Conservation (phyloP, 1,140 invertebrate species). For the Drosophila repletoides region DNA sequence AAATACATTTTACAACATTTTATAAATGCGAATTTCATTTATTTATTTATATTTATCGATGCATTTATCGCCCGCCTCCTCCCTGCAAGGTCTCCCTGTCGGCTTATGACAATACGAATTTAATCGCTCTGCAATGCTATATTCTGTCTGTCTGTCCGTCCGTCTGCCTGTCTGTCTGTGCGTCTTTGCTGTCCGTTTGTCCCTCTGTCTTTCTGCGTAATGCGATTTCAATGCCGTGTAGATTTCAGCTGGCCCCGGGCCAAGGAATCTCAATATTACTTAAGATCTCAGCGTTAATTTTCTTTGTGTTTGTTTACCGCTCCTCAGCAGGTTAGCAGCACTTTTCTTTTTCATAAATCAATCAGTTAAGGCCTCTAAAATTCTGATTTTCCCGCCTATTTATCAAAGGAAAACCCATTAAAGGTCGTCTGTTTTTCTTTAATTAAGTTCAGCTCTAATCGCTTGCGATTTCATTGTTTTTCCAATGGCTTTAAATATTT, state of each 20-base stretch:
- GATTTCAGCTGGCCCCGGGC: slow-evolving; percentile 43
- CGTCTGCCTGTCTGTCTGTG: too few relatives aligned
- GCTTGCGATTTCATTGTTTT: too few relatives aligned
- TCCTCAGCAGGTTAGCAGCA: slow-evolving; percentile 24
- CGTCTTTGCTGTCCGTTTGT: background rate
- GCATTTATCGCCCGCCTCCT: slow-evolving; percentile 6
- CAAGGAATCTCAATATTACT: slow-evolving; percentile 49
- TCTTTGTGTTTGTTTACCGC: slow-evolving; percentile 2
- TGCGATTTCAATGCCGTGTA: slow-evolving; percentile 65
- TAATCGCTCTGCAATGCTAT: slow-evolving; percentile 15
- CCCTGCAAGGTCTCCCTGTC: slow-evolving; percentile 36
- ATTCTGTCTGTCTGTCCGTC: background rate
- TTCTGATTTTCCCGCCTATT: background rate
- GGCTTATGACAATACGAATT: slow-evolving; percentile 51
- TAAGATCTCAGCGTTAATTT: slow-evolving; percentile 21
- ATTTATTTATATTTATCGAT: slow-evolving; percentile 51
- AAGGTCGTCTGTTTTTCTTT: too few relatives aligned
- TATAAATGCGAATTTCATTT: slow-evolving; percentile 61
- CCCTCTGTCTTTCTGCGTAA: slow-evolving; percentile 27
- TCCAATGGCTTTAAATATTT: too few relatives aligned
- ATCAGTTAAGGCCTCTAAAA: background rate
- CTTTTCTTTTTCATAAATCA: slow-evolving; percentile 31
- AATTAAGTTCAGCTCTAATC: too few relatives aligned
- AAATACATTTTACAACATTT: slow-evolving; percentile 36
- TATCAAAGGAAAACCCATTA: too few relatives aligned